Percentiles rank a stretch among this genome's conserved stretches.
Conservation (phyloP, 2,888 invertebrate species). For the Xestobium rufovillosum region DNA sequence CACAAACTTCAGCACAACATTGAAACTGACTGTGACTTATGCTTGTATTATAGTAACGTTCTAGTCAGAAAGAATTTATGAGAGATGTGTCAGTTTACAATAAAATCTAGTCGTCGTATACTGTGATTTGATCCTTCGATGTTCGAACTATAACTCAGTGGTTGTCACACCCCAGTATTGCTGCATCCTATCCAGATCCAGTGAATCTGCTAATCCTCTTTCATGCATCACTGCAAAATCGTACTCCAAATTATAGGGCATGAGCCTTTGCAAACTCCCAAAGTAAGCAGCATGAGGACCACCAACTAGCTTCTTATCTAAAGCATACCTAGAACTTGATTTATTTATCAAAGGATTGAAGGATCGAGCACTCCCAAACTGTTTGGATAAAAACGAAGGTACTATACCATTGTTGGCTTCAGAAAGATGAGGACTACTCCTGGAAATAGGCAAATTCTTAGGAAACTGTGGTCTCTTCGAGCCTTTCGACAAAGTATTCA, state of each 20-base stretch:
- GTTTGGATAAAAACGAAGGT: constrained; percentile 57
- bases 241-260: constrained; percentile 78
- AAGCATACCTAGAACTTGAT: constrained; percentile 52
- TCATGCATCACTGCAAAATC: constrained; percentile 80
- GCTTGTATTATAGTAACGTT: too few species aligned
- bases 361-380: constrained; percentile 73
- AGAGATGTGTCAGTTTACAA: constrained; percentile 41
- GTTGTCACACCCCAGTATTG: constrained; percentile 89
- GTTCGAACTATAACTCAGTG: constrained; percentile 77
- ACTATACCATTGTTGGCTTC: constrained; percentile 34
- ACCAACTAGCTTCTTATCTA: constrained; percentile 54
- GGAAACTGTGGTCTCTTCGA: constrained; percentile 49
- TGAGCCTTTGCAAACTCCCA: constrained; percentile 72
- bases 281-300: constrained; percentile 85
- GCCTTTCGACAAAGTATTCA: constrained; percentile 67
- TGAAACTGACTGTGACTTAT: too few species aligned
- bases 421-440: constrained; percentile 63
- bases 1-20: too few species aligned
- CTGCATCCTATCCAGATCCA: constrained; percentile 79
- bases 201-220: constrained; percentile 63
- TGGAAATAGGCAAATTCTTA: constrained; percentile 55
- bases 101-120: too few species aligned
- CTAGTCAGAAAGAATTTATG: constrained; percentile 39
- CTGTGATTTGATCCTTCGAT: too few species aligned
- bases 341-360: constrained; percentile 58